These are phyloP conservation scores for Hololepta plana DNA, from an alignment of 2,888 invertebrate genomes.

Conservation along the genomic window DNA sequence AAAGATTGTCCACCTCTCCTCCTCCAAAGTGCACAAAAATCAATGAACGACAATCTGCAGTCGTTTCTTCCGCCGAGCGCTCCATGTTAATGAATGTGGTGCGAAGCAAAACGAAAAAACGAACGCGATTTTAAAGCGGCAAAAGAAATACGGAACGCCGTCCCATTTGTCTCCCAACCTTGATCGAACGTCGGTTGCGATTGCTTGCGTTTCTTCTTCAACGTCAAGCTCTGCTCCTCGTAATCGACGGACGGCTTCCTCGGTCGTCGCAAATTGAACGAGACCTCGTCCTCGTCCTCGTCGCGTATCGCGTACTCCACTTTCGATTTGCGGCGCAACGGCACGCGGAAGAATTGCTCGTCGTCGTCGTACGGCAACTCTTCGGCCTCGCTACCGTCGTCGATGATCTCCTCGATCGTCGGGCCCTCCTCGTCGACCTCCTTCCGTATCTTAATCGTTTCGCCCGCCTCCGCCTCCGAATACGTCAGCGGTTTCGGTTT, in stretches of 20 bases:
- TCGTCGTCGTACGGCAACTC: constrained; percentile 34
- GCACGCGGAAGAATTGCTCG: constrained; percentile 29
- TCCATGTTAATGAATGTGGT: no score
- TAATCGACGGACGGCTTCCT: constrained; percentile 33
- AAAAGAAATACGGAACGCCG: no score
- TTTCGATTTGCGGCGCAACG: constrained; percentile 29
- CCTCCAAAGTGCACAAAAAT: no score
- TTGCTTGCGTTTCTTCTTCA: constrained; percentile 52
- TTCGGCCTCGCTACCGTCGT: constrained; percentile 39
- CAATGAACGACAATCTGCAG: no score
- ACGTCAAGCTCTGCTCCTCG: constrained; percentile 49
- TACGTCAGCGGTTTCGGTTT: constrained; percentile 55
- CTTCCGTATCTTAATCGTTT: constrained; percentile 48
- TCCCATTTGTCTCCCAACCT: constrained; percentile 33
- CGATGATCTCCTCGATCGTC: constrained; percentile 42
- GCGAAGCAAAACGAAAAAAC: no score
- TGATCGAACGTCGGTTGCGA: constrained; percentile 46
- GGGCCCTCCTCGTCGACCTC: constrained; percentile 45
- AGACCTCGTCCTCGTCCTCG: constrained; percentile 41
- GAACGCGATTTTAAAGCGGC: no score
- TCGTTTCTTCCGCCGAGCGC: no score
- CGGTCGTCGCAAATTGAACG: constrained; percentile 31
- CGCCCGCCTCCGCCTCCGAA: constrained; percentile 59
- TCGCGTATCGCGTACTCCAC: constrained; percentile 38
- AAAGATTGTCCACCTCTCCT: no score